These are phyloP conservation scores for Indicator maculatus DNA, from an alignment of 2,113 vertebrate species.

Conservation along the genomic window DNA sequence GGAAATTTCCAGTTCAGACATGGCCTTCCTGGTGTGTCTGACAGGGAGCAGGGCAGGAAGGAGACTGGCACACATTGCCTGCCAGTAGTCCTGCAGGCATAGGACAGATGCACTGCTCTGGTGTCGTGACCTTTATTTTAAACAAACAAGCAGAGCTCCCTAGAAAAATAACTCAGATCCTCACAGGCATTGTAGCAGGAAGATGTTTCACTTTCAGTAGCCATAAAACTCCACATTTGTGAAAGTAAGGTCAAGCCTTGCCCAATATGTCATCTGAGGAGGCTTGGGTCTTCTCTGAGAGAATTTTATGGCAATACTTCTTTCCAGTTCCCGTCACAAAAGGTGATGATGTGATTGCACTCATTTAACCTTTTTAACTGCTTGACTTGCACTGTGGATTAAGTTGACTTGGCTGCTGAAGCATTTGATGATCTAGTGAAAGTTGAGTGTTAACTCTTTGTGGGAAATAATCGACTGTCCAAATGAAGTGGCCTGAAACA, in stretches of 20 bases:
- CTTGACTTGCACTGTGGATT: neutral
- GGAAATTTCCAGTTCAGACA: neutral
- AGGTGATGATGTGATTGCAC: neutral
- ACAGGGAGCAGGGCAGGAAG: neutral
- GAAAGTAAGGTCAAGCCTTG: neutral
- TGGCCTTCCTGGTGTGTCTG: neutral
- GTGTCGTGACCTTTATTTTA: neutral
- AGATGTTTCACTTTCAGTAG: neutral
- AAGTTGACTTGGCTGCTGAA: neutral
- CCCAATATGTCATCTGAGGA: neutral
- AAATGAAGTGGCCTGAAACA: neutral
- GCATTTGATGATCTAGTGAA: neutral
- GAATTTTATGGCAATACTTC: accelerated
- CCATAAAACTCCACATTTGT: neutral
- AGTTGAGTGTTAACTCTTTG: neutral
- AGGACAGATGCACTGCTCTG: accelerated
- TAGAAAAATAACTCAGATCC: neutral
- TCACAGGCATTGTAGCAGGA: neutral
- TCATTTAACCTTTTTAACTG: neutral
- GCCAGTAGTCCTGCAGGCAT: neutral
- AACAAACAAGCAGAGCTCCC: neutral
- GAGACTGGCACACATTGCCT: neutral
- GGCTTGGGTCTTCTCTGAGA: neutral
- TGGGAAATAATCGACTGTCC: neutral
- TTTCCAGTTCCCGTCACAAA: neutral